Evolutionary conservation across 2,797 vertebrate species (phyloP).

Genomic region (Onychomys arenicola): DNA sequence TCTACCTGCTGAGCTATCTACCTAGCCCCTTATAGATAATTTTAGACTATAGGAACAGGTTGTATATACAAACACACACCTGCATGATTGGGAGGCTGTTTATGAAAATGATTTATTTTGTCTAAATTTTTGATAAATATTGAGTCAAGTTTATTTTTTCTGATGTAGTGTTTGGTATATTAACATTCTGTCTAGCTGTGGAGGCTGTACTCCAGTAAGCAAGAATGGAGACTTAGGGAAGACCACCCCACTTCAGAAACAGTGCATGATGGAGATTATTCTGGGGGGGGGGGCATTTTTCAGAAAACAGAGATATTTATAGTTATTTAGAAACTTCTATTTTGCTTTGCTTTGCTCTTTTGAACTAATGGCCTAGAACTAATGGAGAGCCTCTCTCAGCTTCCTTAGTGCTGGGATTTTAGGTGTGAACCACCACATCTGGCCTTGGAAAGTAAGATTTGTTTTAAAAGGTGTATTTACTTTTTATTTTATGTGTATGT

Average conservation of each 20-base stretch:
- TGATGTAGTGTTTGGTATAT: not conserved
- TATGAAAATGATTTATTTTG: not conserved
- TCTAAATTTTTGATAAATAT: constrained; percentile 9
- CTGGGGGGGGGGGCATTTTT: not conserved
- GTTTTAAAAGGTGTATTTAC: not conserved
- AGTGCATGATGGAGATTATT: not conserved
- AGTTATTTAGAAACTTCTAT: not conserved
- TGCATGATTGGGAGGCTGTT: not conserved
- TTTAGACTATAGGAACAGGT: not conserved
- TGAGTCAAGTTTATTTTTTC: not conserved
- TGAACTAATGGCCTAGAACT: not conserved
- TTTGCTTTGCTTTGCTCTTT: not conserved
- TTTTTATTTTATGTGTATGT: not conserved
- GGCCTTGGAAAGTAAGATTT: not conserved
- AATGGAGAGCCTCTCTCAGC: not conserved
- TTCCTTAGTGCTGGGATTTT: not conserved
- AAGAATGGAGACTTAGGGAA: not conserved
- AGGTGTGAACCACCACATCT: not conserved
- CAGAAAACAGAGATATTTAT: not conserved
- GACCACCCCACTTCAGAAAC: not conserved
- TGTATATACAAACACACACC: not conserved
- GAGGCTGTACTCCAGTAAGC: not conserved
- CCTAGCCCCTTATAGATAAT: not conserved
- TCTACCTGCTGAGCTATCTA: not conserved
- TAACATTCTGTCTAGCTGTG: not conserved